Percentiles rank a stretch among this genome's conserved stretches.
Conservation (phyloP, 92 coral and sea anemone species). For the Epizoanthus stellaris region DNA sequence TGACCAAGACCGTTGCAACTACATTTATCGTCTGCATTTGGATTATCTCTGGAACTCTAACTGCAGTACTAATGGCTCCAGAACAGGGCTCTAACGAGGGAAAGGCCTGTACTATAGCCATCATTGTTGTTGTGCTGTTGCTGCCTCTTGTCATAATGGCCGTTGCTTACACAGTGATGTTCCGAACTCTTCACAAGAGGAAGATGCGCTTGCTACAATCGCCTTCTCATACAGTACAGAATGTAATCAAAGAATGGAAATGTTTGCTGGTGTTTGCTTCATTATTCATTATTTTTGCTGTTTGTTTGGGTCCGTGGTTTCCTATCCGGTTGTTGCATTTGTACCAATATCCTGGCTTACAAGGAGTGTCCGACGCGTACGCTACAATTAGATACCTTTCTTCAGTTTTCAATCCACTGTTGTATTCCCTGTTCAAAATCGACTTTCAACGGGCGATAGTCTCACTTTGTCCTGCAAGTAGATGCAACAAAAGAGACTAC, state of each 20-base stretch:
- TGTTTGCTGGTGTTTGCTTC: slow-evolving; percentile 9
- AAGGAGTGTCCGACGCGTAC: background rate
- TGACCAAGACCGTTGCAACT: background rate
- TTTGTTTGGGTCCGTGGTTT: slow-evolving; percentile 27
- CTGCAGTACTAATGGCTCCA: background rate
- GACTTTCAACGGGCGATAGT: slow-evolving; percentile 18
- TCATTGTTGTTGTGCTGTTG: background rate
- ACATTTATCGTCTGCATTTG: background rate
- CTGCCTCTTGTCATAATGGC: background rate
- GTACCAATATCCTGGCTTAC: background rate
- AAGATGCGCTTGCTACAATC: background rate
- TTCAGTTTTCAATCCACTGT: slow-evolving; percentile 17
- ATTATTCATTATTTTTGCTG: background rate
- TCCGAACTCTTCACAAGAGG: slow-evolving; percentile 13
- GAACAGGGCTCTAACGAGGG: background rate
- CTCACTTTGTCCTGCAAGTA: background rate
- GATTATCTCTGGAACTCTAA: background rate
- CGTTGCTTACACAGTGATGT: slow-evolving; percentile 10
- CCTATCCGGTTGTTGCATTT: background rate
- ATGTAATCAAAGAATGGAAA: slow-evolving; percentile 5
- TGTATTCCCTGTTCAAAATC: slow-evolving; percentile 14
- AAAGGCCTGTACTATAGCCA: background rate
- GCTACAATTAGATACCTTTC: slow-evolving; percentile 3
- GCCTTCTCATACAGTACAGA: background rate
- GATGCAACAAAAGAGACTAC: background rate